Evolutionary conservation across 2,888 invertebrate species (phyloP), one percentile per base, ranked within the genome.

Genomic region (Gerris lacustris): DNA sequence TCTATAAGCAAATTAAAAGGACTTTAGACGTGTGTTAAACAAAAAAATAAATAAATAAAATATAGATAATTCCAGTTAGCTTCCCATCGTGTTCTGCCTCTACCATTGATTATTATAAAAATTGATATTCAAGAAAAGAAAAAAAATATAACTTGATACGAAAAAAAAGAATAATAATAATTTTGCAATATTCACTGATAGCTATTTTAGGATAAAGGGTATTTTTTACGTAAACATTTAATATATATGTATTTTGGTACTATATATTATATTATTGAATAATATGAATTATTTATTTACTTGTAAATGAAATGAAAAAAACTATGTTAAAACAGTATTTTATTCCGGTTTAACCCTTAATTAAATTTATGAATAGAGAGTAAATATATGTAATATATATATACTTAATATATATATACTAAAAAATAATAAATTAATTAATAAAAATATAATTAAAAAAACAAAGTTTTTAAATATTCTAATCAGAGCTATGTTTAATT

Each of bases 141-240:
- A 55, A 11, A 55, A 55, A 9, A 2, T 55, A 55, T 55, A 55
- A 55, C 15, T 55, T 55, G 15, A 55, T 55, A 11, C 15, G 55
- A 55, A 55, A 55, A 11, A 31, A 31, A 31, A 31, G 31, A 31
- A 31, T 31, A 31, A 31, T 31, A 55, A 55, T 11, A 55, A 55
- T 55, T 15, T 72, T 73, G 74, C 75, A 75, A 74, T 75, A 75
- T 74, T 73, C 74, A 73, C 74, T 74, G 74, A 74, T 74, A 74
- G 74, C 73, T 75, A 75, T 75, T 75, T 74, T 75, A 75, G 74
- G 73, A 73, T 75, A 73, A 75, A 75, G 74, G 75, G 75, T 75
- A 75, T 75, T 75, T 75, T 75, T 74, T 75, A 75, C 75, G 74
- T 75, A 75, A 55, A 55, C 55, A 15, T 11, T 15, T 11, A 55